phyloP scores from a whole-genome alignment of 2,113 vertebrate species.

The Poecile atricapillus region DNA sequence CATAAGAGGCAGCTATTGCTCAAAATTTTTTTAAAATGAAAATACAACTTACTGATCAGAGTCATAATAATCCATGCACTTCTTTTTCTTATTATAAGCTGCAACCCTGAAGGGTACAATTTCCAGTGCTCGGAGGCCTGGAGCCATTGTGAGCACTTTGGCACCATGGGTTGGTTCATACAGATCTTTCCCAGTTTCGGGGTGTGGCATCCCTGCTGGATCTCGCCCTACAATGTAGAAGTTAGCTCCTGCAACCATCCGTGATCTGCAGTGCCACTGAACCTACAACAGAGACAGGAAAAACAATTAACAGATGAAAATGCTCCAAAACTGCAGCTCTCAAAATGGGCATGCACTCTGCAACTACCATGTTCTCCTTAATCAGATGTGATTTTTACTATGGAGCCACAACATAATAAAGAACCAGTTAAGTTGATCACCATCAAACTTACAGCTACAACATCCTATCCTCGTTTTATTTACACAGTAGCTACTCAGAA shows the following conservation, averaged over 20 bases:
- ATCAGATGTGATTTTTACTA: not conserved
- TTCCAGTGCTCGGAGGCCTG: conserved; percentile 92
- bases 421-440: not conserved
- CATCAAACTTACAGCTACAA: not conserved
- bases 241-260: conserved; percentile 98
- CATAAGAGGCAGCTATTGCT: not conserved
- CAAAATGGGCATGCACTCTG: not conserved
- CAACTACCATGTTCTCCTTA: not conserved
- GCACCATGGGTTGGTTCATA: conserved; percentile 95
- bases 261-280: conserved; percentile 96
- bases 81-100: conserved; percentile 94
- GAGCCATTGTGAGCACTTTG: conserved; percentile 98
- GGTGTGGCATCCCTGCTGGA: conserved; percentile 96
- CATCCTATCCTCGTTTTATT: not conserved
- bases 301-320: not conserved
- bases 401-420: not conserved
- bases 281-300: conserved; percentile 75
- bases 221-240: conserved; percentile 98
- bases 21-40: not conserved
- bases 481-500: not conserved
- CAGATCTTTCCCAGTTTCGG: conserved; percentile 90
- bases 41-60: conserved; percentile 85
- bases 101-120: conserved; percentile 97
- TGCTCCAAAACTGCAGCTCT: not conserved
- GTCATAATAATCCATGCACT: conserved; percentile 95